Evolutionary conservation across 2,888 invertebrate species (phyloP).

Genomic region (Cactoblastis cactorum): DNA sequence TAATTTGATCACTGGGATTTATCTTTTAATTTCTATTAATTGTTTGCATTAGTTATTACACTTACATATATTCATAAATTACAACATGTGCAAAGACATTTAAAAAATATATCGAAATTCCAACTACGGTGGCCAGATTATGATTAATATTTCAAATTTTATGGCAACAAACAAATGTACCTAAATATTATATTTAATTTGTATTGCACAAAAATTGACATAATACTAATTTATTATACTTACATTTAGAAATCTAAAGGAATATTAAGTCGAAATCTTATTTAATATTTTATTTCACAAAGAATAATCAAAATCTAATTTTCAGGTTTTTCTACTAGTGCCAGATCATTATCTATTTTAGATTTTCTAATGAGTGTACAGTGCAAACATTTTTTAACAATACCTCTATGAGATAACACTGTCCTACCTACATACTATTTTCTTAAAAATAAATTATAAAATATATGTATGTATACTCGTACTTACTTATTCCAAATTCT

Average conservation of each 20-base stretch:
- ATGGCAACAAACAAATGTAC: constrained; percentile 13
- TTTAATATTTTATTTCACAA: too few relatives aligned
- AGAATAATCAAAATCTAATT: neutral
- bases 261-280: neutral
- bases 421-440: neutral
- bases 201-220: constrained; percentile 27
- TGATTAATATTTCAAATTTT: constrained; percentile 10
- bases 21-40: neutral
- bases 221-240: neutral
- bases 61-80: too few relatives aligned
- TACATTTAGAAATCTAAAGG: neutral
- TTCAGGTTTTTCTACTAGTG: neutral
- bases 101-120: neutral
- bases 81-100: neutral
- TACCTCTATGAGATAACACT: neutral
- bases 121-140: constrained; percentile 44
- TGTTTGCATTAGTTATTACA: too few relatives aligned
- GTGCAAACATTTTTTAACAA: neutral
- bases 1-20: neutral
- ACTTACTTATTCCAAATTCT: neutral
- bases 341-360: neutral
- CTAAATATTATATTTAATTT: constrained; percentile 22
- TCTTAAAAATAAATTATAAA: neutral
- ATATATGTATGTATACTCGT: neutral
- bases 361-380: neutral